Evolutionary conservation across 2,797 vertebrate species (phyloP).

Genomic region (Pipistrellus pipistrellus): DNA sequence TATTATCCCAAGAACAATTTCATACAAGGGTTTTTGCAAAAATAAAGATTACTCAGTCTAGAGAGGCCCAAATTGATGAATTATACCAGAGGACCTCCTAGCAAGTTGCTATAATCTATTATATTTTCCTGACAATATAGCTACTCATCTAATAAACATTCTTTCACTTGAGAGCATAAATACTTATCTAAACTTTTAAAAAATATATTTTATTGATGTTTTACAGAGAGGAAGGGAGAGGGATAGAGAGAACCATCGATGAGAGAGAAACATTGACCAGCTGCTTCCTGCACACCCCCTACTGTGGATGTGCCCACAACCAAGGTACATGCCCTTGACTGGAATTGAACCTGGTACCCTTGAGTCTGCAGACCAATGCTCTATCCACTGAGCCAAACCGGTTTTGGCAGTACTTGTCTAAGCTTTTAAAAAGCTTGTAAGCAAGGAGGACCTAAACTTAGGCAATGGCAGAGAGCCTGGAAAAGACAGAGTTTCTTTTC

Average conservation of each 20-base stretch:
- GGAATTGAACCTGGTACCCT: no score
- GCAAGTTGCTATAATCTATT: not conserved
- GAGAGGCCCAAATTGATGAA: not conserved
- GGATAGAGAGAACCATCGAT: no score
- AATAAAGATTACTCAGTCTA: slow-evolving; percentile 33
- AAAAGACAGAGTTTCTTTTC: slow-evolving; percentile 28
- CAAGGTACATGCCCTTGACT: no score
- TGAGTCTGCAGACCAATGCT: no score
- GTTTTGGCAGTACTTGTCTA: not conserved
- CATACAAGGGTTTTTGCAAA: not conserved
- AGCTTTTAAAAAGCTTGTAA: not conserved
- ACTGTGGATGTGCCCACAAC: no score
- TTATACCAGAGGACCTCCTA: not conserved
- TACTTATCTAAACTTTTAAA: not conserved
- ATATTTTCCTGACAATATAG: slow-evolving; percentile 1
- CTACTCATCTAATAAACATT: slow-evolving; percentile 17
- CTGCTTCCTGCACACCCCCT: no score
- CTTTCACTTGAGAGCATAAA: not conserved
- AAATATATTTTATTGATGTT: no score
- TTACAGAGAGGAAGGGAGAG: no score
- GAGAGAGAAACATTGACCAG: no score
- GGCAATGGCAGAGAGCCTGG: not conserved
- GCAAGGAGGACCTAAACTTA: not conserved
- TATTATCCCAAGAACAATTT: not conserved
- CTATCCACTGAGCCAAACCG: no score